Evolutionary conservation across 2,113 vertebrate genomes (phyloP), one percentile per base, ranked within the genome.

Genomic region (Saccopteryx leptura): DNA sequence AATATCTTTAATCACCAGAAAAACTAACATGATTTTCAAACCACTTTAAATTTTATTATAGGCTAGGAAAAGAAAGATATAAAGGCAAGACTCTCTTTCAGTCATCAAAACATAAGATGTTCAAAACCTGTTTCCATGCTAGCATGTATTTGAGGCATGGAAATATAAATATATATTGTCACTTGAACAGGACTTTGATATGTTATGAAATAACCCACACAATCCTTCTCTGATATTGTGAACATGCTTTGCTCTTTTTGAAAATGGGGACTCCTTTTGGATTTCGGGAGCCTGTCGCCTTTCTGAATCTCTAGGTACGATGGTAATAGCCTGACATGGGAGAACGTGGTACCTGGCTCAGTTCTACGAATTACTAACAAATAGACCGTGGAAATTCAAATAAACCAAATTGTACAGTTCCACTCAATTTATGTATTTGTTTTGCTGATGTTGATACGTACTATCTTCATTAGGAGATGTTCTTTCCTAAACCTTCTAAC

Each of bases 41-140:
- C 71, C 12, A 84, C 56, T 65, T 79, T 85, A 84, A 28, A 84
- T 82, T 46, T 88, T 71, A 81, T 82, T 87, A 58, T n/a, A 96
- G 2, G 5, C 31, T 92, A 15, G 28, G 69, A 46, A 66, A 91
- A 90, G 21, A 82, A 48, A 63, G 21, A 63, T 52, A 33, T 50
- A 50, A 80, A 93, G 60, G 9, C 9, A 46, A 85, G 0, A 46
- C 75, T 90, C 39, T 75, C 4, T 8, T 58, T 5, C 7, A 80
- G 33, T 79, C 54, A 54, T 46, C 56, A 81, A 65, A 74, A 80
- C 5, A 56, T 68, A 39, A 14, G 10, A 54, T 52, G 4, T 10
- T 23, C 9, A 56, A 63, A 72, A 50, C 2, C 13, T 74, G 13
- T 74, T 85, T 4, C 9, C 10, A 48, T 12, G 8, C 2, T 52